phyloP scores from a whole-genome alignment of 2,888 invertebrate species.

The Oscheius myriophilus region DNA sequence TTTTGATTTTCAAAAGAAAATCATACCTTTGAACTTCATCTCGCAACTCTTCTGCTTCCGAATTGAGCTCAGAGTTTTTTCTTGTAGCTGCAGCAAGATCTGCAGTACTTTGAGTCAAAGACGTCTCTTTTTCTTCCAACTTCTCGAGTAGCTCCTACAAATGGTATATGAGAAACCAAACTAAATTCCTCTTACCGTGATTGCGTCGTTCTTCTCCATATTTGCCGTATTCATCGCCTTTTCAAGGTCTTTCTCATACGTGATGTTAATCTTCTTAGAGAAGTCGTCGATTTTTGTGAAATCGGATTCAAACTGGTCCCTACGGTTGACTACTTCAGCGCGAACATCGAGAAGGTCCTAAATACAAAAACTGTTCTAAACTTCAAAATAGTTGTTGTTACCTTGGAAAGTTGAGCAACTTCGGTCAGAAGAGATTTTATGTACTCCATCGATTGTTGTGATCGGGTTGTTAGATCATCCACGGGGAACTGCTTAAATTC shows the following conservation, averaged over 20 bases:
- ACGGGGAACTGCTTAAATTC: constrained; percentile 38
- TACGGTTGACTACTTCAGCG: constrained; percentile 31
- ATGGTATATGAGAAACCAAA: background rate
- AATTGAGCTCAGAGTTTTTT: background rate
- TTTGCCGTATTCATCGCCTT: constrained; percentile 3
- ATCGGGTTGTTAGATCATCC: constrained; percentile 40
- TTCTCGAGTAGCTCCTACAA: constrained; percentile 15
- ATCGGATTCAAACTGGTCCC: constrained; percentile 29
- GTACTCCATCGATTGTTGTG: constrained; percentile 35
- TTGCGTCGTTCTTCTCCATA: constrained; percentile 22
- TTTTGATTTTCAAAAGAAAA: no score
- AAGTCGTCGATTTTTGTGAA: constrained; percentile 22
- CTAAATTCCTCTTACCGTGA: constrained; percentile 15
- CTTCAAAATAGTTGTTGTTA: background rate
- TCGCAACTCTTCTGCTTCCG: constrained; percentile 3
- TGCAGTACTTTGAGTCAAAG: background rate
- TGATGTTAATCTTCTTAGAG: background rate
- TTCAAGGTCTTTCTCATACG: constrained; percentile 1
- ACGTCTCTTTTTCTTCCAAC: constrained; percentile 3
- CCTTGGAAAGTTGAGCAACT: constrained; percentile 31
- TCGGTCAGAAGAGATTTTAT: constrained; percentile 34
- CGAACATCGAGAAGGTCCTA: constrained; percentile 34
- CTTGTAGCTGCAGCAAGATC: no score
- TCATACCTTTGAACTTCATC: constrained; percentile 10
- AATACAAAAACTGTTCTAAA: constrained; percentile 1